Evolutionary conservation across 2,113 vertebrate genomes (phyloP).

Genomic region (Thryonomys swinderianus): DNA sequence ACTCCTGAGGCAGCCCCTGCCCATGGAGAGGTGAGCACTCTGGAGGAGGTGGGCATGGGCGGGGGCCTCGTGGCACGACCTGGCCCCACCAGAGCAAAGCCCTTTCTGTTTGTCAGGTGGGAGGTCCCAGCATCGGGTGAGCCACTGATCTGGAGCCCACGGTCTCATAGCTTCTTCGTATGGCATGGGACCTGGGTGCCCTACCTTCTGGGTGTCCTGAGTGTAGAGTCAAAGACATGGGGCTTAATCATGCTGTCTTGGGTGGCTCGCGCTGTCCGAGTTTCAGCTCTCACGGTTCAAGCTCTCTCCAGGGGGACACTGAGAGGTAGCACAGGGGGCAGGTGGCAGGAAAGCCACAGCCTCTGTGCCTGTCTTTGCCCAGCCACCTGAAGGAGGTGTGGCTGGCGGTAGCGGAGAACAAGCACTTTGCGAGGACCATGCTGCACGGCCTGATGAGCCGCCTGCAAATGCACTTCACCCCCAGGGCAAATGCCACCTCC

Average conservation of each 20-base stretch:
- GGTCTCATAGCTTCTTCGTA: fast-evolving
- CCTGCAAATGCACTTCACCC: constrained; percentile 45
- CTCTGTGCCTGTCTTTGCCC: background rate
- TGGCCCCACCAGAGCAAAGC: background rate
- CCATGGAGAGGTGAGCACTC: constrained; percentile 76
- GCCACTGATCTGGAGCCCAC: fast-evolving
- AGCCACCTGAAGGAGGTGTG: constrained; percentile 77
- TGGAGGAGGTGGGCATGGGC: fast-evolving
- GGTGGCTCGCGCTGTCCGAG: fast-evolving
- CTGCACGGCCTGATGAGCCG: constrained; percentile 52
- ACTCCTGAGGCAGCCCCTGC: constrained; percentile 74
- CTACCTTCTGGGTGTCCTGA: too few species aligned
- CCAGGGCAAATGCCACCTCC: constrained; percentile 41
- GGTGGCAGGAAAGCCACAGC: background rate
- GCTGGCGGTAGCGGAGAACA: constrained; percentile 53
- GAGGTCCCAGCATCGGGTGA: background rate
- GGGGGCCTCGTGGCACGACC: background rate
- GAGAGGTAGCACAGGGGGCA: background rate
- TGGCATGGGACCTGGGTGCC: background rate
- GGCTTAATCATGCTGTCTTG: background rate
- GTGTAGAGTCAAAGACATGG: background rate
- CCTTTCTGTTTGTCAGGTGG: fast-evolving
- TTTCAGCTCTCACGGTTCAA: background rate
- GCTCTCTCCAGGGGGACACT: background rate
- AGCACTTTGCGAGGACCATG: constrained; percentile 57